Percentiles rank a stretch among this genome's conserved stretches.
These are phyloP conservation scores for Onychorhynchus coronatus DNA, from an alignment of 2,113 vertebrate species.

Conservation along the genomic window DNA sequence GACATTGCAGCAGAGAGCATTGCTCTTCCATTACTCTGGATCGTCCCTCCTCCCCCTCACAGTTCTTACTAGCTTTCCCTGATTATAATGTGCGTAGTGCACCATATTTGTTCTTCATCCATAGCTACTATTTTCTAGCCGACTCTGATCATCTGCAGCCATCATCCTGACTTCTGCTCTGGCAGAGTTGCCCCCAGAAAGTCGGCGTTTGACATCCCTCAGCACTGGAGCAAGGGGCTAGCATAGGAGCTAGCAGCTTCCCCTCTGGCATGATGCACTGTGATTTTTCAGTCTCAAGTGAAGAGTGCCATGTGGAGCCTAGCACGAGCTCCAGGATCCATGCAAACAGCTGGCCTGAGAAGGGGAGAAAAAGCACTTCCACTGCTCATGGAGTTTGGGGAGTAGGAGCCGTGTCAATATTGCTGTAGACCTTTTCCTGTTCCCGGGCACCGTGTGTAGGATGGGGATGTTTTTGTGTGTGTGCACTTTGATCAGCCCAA, in stretches of 20 bases:
- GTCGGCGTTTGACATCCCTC: neutral
- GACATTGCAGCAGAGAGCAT: neutral
- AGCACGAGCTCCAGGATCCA: neutral
- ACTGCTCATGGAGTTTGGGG: neutral
- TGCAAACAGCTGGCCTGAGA: neutral
- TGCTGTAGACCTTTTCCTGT: neutral
- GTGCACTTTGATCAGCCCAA: neutral
- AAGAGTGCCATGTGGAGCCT: neutral
- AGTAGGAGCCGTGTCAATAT: neutral
- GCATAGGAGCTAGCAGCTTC: neutral
- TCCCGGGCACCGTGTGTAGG: neutral
- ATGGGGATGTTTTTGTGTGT: neutral
- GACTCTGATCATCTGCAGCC: neutral
- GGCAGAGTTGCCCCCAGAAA: neutral
- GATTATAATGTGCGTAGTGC: neutral
- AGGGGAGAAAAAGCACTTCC: neutral
- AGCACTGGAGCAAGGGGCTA: rapidly evolving
- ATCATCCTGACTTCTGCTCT: neutral
- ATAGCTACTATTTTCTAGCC: neutral
- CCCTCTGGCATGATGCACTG: neutral
- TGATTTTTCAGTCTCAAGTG: neutral
- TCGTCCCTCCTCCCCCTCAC: neutral
- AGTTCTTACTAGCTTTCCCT: neutral
- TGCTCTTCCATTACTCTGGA: neutral
- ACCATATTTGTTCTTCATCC: neutral